Conservation (phyloP, 2,797 vertebrate species). For the Dallia pectoralis region DNA sequence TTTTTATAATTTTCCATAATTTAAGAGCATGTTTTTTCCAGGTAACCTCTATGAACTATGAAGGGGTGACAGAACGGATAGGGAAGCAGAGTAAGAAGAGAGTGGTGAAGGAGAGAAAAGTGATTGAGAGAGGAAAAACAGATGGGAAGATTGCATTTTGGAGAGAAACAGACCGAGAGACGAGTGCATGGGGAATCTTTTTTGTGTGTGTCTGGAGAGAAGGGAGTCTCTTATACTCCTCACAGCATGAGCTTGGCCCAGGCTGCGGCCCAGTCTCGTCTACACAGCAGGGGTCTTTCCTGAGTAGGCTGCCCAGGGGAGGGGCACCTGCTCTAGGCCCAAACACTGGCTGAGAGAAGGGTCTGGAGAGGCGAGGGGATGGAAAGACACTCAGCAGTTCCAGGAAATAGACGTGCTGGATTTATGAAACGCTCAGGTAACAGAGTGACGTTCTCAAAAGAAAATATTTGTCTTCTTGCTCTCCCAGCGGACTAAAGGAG, state of each 20-base stretch:
- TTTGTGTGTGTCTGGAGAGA: slow-evolving; percentile 70
- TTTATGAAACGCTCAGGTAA: slow-evolving; percentile 77
- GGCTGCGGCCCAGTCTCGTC: slow-evolving; percentile 79
- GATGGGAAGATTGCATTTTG: slow-evolving; percentile 74
- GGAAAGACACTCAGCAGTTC: slow-evolving; percentile 76
- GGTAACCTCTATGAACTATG: slow-evolving; percentile 18
- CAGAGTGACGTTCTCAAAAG: slow-evolving; percentile 52
- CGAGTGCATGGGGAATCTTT: slow-evolving; percentile 60
- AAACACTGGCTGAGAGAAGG: slow-evolving; percentile 68
- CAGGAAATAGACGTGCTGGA: slow-evolving; percentile 74
- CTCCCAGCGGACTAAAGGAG: slow-evolving; percentile 31
- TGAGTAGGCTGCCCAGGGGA: slow-evolving; percentile 80
- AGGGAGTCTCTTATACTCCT: slow-evolving; percentile 76
- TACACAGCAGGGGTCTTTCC: slow-evolving; percentile 79
- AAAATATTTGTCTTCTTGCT: slow-evolving; percentile 58
- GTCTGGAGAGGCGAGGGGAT: slow-evolving; percentile 50
- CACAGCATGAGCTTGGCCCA: slow-evolving; percentile 76
- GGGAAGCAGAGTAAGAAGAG: slow-evolving; percentile 9
- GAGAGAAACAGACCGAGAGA: slow-evolving; percentile 30
- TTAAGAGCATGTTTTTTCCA: neutral
- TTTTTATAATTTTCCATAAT: slow-evolving; percentile 2
- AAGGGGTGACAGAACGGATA: slow-evolving; percentile 27
- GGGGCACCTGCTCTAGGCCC: slow-evolving; percentile 81
- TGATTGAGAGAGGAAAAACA: slow-evolving; percentile 76
- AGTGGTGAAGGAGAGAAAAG: slow-evolving; percentile 41